Conservation (phyloP, 2,797 vertebrate genomes). For the Brotula barbata region DNA sequence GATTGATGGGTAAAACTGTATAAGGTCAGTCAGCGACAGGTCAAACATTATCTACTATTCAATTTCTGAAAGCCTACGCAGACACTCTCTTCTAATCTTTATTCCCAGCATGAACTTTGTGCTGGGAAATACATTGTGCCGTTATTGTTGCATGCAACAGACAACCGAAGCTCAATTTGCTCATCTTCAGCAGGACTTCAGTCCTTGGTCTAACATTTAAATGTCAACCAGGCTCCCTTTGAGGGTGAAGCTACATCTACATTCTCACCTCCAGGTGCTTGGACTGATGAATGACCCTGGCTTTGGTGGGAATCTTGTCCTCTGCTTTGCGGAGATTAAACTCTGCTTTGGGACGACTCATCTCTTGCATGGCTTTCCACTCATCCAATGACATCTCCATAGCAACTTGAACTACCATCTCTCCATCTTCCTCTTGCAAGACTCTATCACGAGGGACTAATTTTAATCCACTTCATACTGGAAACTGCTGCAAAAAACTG, state of each 20-base stretch:
- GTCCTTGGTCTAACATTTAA: no score
- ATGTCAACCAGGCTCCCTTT: no score
- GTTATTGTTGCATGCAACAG: no score
- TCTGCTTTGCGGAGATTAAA: conserved; percentile 95
- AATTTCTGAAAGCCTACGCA: not conserved
- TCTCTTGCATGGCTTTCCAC: conserved; percentile 91
- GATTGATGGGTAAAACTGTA: not conserved
- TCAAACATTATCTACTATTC: not conserved
- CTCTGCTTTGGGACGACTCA: conserved; percentile 86
- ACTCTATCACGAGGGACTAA: conserved; percentile 38
- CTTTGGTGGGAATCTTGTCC: conserved; percentile 87
- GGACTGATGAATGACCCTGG: conserved; percentile 94
- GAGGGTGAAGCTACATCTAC: not conserved
- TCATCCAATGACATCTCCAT: conserved; percentile 95
- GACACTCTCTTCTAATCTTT: no score
- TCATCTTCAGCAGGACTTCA: no score
- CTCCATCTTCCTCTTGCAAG: conserved; percentile 64
- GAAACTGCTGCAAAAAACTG: no score
- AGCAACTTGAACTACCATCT: conserved; percentile 83
- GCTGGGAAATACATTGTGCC: no score
- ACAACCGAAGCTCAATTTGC: no score
- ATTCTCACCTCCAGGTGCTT: conserved; percentile 84
- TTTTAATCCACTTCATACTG: not conserved
- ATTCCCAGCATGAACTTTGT: no score
- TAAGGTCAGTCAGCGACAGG: not conserved